Evolutionary conservation across 2,797 vertebrate genomes (phyloP), one percentile per base, ranked within the genome.

Genomic region (Macrochelys suwanniensis): DNA sequence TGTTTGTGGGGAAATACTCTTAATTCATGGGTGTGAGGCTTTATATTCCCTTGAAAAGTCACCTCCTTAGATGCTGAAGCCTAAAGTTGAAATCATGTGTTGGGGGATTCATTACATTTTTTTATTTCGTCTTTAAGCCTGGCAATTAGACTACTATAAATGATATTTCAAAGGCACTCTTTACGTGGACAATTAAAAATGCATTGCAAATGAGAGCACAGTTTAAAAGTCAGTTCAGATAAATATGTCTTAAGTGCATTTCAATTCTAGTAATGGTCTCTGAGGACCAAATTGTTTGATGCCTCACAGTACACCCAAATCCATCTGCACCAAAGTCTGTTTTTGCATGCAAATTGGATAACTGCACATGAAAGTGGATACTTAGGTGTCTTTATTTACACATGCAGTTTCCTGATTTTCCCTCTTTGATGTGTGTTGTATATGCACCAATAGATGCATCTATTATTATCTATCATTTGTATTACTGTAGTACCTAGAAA

Each of bases 11-110:
- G 51, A 95, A 97, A 59, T 78, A 79, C 26, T 93, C 53, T 33
- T 87, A 89, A 95, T 88, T 83, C 79, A 47, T 85, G 53, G 26
- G 15, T 92, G 47, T 68, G 47, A 93, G 74, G 6, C 57, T 88
- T 96, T 42, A 92, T 80, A 80, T 92, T 92, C 45, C 31, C 83
- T 82, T 96, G 82, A 95, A 95, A 97, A 93, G 80, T 82, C 76
- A 47, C 57, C 80, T 82, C 92, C 88, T 92, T 95, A 92, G 89
- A 94, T 95, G 81, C 68, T 96, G 87, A 96, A 95, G 80, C 77
- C 83, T 91, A 76, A 86, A 93, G 25, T 42, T 93, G 61, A 95
- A 95, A 93, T 49, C 76, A 85, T 78, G 57, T 65, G 94, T 92
- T 82, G 71, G 71, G 79, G 50, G 95, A 87, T 78, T 88, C 80